These are phyloP conservation scores for Vimba vimba DNA, from an alignment of 2,113 vertebrate genomes.

Conservation along the genomic window DNA sequence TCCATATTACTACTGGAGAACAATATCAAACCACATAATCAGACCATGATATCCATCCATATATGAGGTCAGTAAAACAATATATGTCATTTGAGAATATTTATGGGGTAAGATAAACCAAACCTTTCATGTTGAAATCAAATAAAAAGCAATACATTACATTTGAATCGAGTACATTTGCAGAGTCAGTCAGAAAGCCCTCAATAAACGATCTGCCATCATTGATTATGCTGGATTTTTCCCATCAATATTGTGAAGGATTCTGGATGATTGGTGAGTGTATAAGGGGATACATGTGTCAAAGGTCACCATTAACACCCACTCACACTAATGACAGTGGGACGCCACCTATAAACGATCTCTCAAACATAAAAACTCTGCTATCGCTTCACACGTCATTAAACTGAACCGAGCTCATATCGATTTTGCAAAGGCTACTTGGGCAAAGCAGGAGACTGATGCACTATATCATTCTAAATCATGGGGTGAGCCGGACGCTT, in stretches of 20 bases:
- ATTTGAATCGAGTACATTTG: background rate
- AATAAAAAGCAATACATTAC: background rate
- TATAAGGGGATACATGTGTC: background rate
- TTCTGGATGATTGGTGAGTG: background rate
- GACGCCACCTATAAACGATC: slow-evolving; percentile 38
- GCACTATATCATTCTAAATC: slow-evolving; percentile 67
- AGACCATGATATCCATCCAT: background rate
- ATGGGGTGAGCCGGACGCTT: slow-evolving; percentile 54
- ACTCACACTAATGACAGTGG: background rate
- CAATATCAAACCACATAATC: background rate
- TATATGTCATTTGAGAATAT: background rate
- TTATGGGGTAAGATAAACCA: too few relatives aligned
- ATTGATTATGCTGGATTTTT: slow-evolving; percentile 14
- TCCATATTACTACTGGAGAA: background rate
- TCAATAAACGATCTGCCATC: background rate
- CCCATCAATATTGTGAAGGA: background rate
- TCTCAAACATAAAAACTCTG: slow-evolving; percentile 61
- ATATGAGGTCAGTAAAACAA: background rate
- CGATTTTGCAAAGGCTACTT: slow-evolving; percentile 66
- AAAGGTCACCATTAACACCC: slow-evolving; percentile 16
- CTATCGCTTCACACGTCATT: slow-evolving; percentile 71
- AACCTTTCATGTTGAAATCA: background rate
- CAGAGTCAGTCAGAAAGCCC: background rate
- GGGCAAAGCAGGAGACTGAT: slow-evolving; percentile 62
- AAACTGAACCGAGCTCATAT: slow-evolving; percentile 70